Evolutionary conservation across 2,797 vertebrate genomes (phyloP).

Genomic region (Arrhamphus sclerolepis): DNA sequence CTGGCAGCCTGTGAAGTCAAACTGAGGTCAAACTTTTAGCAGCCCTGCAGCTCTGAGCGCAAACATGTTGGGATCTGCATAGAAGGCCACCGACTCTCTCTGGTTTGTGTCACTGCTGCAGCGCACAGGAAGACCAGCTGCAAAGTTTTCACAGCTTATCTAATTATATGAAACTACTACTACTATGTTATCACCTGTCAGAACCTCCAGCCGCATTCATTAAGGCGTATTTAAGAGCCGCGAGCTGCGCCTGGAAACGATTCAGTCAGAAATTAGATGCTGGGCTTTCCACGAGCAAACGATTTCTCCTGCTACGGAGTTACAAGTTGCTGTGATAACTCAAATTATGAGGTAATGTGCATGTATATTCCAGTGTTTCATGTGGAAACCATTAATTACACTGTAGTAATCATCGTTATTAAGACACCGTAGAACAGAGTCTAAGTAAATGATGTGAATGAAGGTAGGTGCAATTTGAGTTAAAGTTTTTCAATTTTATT

Average conservation of each 20-base stretch:
- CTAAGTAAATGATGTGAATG: no score
- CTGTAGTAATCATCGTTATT: no score
- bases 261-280: conserved; percentile 6
- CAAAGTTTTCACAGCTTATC: conserved; percentile 60
- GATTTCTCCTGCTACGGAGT: conserved; percentile 7
- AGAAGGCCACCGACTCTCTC: conserved; percentile 47
- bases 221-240: conserved; percentile 5
- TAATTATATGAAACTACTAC: conserved; percentile 48
- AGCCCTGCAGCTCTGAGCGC: conserved; percentile 65
- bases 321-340: conserved; percentile 16
- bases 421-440: no score
- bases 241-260: conserved; percentile 13
- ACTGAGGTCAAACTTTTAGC: conserved; percentile 82
- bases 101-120: conserved; percentile 51
- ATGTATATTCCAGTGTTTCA: no score
- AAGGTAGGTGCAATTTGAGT: no score
- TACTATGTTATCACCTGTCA: conserved; percentile 41
- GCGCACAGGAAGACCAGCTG: conserved; percentile 34
- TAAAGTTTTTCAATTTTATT: no score
- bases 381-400: no score
- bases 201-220: conserved; percentile 20
- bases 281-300: neutral
- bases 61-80: conserved; percentile 74
- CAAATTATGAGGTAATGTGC: neutral
- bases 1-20: conserved; percentile 81